Evolutionary conservation across 2,113 vertebrate genomes (phyloP).

Genomic region (Muntiacus reevesi): DNA sequence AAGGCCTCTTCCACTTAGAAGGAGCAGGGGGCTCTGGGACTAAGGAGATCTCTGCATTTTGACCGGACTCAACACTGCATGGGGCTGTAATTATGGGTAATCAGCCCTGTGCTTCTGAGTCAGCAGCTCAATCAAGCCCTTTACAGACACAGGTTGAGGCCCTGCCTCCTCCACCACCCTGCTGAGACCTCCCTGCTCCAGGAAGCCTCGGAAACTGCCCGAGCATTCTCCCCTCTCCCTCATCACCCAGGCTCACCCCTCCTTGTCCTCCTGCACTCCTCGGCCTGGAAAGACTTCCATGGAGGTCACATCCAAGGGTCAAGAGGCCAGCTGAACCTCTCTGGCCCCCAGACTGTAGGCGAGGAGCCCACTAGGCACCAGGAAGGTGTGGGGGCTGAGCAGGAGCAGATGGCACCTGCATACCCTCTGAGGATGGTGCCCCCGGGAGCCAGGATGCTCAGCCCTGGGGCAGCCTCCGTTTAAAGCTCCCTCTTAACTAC

Average conservation of each 20-base stretch:
- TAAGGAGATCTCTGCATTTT: background rate
- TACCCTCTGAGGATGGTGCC: background rate
- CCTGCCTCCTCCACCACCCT: background rate
- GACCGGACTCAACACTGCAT: background rate
- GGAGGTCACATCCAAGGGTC: background rate
- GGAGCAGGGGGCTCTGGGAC: background rate
- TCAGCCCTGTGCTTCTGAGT: background rate
- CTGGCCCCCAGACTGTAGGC: too few relatives aligned
- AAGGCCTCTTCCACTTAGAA: background rate
- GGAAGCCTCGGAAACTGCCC: background rate
- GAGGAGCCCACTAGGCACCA: background rate
- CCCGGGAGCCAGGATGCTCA: background rate
- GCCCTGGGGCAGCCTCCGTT: conserved; percentile 23
- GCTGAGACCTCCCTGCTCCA: background rate
- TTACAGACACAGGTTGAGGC: background rate
- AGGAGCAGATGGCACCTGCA: background rate
- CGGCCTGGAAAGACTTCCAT: background rate
- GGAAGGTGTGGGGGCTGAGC: background rate
- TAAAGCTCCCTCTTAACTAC: conserved; percentile 39
- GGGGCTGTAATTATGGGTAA: background rate
- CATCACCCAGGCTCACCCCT: background rate
- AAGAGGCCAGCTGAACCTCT: background rate
- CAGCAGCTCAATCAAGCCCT: background rate
- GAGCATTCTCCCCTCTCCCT: background rate
- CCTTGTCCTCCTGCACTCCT: background rate